phyloP scores from a whole-genome alignment of 2,797 vertebrate species.

The Acipenser oxyrinchus region DNA sequence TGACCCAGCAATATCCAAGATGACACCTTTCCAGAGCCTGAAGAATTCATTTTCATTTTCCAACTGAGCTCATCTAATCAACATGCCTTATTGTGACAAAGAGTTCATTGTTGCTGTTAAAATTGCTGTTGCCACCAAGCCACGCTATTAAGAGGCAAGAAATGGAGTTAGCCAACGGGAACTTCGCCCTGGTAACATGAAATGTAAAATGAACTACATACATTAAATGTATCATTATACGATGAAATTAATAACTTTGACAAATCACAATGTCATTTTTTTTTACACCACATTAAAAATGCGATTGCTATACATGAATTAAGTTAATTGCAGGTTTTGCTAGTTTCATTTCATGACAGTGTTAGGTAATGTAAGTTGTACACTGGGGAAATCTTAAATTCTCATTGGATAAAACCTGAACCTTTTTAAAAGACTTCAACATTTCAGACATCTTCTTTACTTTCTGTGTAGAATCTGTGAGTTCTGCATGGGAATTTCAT shows the following conservation, averaged over 20 bases:
- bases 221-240: constrained; percentile 21
- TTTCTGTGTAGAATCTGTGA: too few relatives aligned
- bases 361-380: neutral
- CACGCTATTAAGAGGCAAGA: neutral
- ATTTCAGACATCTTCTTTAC: too few relatives aligned
- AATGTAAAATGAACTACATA: constrained; percentile 26
- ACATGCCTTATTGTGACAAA: constrained; percentile 57
- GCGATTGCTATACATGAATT: constrained; percentile 8
- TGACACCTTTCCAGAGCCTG: constrained; percentile 46
- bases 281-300: constrained; percentile 19
- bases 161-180: constrained; percentile 14
- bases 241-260: constrained; percentile 22
- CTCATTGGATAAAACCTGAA: too few relatives aligned
- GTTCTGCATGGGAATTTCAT: too few relatives aligned
- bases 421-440: too few relatives aligned
- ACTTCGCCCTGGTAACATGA: constrained; percentile 14
- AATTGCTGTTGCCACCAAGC: constrained; percentile 33
- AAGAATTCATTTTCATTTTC: constrained; percentile 74
- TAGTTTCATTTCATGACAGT: constrained; percentile 9
- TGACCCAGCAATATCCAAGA: constrained; percentile 61
- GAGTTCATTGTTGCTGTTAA: constrained; percentile 50
- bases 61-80: constrained; percentile 58
- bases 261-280: constrained; percentile 17
- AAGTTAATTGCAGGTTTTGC: constrained; percentile 23
- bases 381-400: too few relatives aligned